phyloP scores from a whole-genome alignment of 2,113 vertebrate species.

The Lagopus leucura region DNA sequence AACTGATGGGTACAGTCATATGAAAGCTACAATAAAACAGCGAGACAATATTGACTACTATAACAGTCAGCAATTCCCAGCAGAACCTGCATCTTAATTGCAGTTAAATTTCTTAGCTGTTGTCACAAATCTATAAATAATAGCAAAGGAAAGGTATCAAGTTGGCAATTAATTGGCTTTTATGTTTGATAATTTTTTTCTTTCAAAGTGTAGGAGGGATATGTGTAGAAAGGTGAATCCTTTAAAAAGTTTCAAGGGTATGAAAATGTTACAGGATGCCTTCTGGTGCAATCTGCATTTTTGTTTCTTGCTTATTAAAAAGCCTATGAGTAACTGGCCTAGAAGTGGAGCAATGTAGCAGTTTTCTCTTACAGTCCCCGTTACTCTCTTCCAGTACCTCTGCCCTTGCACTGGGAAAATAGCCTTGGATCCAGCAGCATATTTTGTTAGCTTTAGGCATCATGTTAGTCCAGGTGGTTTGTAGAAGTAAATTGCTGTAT shows the following conservation, averaged over 20 bases:
- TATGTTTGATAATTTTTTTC: not conserved
- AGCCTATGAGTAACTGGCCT: not conserved
- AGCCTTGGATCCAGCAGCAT: not conserved
- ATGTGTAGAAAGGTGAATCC: not conserved
- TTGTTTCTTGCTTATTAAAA: not conserved
- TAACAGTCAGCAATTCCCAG: not conserved
- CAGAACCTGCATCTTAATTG: not conserved
- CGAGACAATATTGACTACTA: not conserved
- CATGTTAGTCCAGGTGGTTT: not conserved
- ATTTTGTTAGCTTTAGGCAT: not conserved
- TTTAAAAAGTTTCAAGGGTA: fast-evolving
- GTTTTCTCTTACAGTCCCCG: not conserved
- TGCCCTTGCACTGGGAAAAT: not conserved
- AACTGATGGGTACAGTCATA: not conserved
- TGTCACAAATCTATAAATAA: not conserved
- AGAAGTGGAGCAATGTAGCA: not conserved
- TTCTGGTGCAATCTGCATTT: not conserved
- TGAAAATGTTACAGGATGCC: not conserved
- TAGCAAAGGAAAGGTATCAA: not conserved
- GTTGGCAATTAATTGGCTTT: not conserved
- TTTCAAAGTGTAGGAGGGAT: not conserved
- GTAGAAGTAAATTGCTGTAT: not conserved
- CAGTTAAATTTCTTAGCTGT: not conserved
- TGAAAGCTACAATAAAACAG: not conserved
- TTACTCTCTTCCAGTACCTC: not conserved